These are phyloP conservation scores for Glaucopsyche alexis DNA, from an alignment of 2,888 invertebrate genomes.

Conservation along the genomic window DNA sequence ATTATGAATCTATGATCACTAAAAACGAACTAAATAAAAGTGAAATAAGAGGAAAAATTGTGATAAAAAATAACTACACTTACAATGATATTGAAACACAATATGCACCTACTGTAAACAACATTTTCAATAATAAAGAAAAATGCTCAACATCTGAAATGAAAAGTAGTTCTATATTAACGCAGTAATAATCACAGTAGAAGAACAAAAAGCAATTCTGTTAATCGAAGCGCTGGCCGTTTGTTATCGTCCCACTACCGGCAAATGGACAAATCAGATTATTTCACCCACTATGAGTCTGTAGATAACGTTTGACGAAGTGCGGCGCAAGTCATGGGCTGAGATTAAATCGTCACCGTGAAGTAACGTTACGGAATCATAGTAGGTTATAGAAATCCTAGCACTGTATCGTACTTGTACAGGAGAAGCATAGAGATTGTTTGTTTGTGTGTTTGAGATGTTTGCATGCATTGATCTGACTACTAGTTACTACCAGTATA, in stretches of 20 bases:
- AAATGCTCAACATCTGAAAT: conserved; percentile 39
- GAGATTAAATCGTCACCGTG: too few species aligned
- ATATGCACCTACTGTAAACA: conserved; percentile 30
- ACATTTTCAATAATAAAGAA: conserved; percentile 38
- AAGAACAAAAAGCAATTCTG: conserved; percentile 71
- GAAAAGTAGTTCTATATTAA: conserved; percentile 43
- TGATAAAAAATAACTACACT: too few species aligned
- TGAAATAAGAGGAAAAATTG: not conserved
- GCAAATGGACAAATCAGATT: conserved; percentile 80
- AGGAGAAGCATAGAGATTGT: too few species aligned
- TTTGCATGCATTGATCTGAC: too few species aligned
- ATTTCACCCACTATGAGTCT: conserved; percentile 76
- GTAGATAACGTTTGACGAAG: conserved; percentile 61
- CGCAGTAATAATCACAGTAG: conserved; percentile 52
- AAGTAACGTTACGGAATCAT: conserved; percentile 33
- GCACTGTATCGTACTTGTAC: too few species aligned
- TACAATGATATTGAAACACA: not conserved
- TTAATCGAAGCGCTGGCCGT: conserved; percentile 69
- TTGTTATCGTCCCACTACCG: conserved; percentile 64
- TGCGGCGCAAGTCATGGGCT: conserved; percentile 42
- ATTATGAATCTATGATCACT: too few species aligned
- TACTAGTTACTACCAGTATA: too few species aligned
- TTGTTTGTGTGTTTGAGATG: too few species aligned
- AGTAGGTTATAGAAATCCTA: conserved; percentile 1
- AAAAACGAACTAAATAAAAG: too few species aligned